Conservation (phyloP, 2,113 vertebrate species). For the Noturus placidus region DNA sequence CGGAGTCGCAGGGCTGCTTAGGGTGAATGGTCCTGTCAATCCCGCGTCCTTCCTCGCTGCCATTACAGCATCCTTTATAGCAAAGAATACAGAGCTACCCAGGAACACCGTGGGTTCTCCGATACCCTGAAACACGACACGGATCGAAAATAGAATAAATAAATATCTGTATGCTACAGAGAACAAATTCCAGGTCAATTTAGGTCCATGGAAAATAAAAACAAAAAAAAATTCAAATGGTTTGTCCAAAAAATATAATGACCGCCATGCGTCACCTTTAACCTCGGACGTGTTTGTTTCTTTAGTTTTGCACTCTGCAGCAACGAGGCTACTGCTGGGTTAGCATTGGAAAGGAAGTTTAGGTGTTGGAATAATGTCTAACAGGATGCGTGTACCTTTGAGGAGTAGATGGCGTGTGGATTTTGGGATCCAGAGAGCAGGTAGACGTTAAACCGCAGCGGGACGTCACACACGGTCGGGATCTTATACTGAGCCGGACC, state of each 20-base stretch:
- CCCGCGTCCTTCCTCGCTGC: conserved; percentile 69
- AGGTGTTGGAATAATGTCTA: background rate
- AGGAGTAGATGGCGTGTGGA: conserved; percentile 83
- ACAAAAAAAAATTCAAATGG: background rate
- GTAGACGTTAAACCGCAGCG: conserved; percentile 78
- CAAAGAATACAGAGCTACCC: conserved; percentile 81
- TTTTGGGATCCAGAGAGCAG: conserved; percentile 74
- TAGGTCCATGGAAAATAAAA: background rate
- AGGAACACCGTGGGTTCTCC: conserved; percentile 78
- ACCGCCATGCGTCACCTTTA: background rate
- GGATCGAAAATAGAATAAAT: background rate
- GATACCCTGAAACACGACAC: conserved; percentile 70
- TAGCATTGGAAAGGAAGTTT: too few relatives aligned
- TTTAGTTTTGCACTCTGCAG: background rate
- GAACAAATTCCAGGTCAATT: background rate
- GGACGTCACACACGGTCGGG: conserved; percentile 80
- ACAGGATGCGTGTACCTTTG: conserved; percentile 71
- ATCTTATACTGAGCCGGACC: conserved; percentile 85
- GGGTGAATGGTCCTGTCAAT: conserved; percentile 65
- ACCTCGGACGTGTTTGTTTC: background rate
- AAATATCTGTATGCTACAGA: background rate
- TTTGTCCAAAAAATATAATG: background rate
- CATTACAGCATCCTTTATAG: conserved; percentile 76
- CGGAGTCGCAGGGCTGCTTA: conserved; percentile 77
- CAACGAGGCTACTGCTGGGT: background rate